A percentile compares a stretch with the other conserved stretches of the same genome.
Conservation (phyloP, 1,140 invertebrate genomes). For the Druon quercuslanigerum region DNA sequence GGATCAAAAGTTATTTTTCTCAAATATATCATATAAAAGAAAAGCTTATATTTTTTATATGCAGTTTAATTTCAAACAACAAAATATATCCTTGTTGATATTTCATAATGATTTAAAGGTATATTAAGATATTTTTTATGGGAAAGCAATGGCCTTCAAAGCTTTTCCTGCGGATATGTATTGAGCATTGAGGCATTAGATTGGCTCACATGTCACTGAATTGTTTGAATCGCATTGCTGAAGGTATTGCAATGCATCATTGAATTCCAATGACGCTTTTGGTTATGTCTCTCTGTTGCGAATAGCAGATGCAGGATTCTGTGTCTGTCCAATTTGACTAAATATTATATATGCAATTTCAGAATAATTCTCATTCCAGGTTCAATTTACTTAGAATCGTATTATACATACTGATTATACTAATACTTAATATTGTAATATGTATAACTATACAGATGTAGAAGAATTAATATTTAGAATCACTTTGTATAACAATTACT, state of each 20-base stretch:
- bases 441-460: too few relatives aligned
- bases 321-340: neutral
- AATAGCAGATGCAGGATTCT: constrained; percentile 33
- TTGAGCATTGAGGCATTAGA: neutral
- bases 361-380: neutral
- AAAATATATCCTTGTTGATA: too few relatives aligned
- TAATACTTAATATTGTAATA: too few relatives aligned
- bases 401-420: too few relatives aligned
- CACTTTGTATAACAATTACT: too few relatives aligned
- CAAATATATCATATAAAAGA: too few relatives aligned
- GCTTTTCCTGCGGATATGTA: neutral
- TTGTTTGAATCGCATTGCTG: neutral
- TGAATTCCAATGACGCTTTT: constrained; percentile 44
- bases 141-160: neutral
- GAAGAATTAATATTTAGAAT: too few relatives aligned
- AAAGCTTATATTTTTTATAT: too few relatives aligned
- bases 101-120: too few relatives aligned
- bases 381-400: too few relatives aligned
- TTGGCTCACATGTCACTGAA: neutral
- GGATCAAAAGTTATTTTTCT: too few relatives aligned
- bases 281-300: constrained; percentile 17
- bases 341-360: neutral
- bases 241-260: constrained; percentile 37
- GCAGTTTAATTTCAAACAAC: too few relatives aligned
- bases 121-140: neutral